phyloP scores from a whole-genome alignment of 2,888 invertebrate genomes.

The Eupithecia vulgata region DNA sequence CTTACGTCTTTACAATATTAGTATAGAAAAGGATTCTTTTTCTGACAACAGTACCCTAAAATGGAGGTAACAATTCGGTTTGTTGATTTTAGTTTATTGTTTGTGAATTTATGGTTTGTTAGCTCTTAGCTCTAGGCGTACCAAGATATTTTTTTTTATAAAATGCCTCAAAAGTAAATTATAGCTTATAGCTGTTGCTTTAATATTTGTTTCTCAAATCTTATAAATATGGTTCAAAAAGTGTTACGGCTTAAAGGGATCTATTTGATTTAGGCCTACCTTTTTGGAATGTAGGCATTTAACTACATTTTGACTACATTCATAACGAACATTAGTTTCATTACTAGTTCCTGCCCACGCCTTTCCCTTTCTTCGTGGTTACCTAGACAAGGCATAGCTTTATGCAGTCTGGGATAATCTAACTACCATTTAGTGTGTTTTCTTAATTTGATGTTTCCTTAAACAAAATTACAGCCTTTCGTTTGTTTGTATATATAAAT shows the following conservation, averaged over 20 bases:
- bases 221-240: background rate
- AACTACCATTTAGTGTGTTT: background rate
- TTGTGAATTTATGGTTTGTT: slow-evolving; percentile 14
- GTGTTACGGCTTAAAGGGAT: background rate
- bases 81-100: slow-evolving; percentile 28
- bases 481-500: background rate
- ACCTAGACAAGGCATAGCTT: background rate
- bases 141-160: background rate
- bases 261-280: background rate
- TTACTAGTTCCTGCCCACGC: background rate
- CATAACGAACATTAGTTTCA: background rate
- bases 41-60: background rate
- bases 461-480: background rate
- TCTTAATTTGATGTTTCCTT: background rate
- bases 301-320: background rate
- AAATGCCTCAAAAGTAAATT: background rate
- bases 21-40: background rate
- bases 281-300: background rate
- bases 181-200: too few species aligned
- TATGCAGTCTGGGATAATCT: background rate
- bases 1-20: too few species aligned
- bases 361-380: background rate
- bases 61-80: slow-evolving; percentile 6
- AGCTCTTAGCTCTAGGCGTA: slow-evolving; percentile 14
- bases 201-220: background rate